Evolutionary conservation across 1,140 invertebrate genomes (phyloP), one percentile per base, ranked within the genome.

Genomic region (Ceratina australensis): DNA sequence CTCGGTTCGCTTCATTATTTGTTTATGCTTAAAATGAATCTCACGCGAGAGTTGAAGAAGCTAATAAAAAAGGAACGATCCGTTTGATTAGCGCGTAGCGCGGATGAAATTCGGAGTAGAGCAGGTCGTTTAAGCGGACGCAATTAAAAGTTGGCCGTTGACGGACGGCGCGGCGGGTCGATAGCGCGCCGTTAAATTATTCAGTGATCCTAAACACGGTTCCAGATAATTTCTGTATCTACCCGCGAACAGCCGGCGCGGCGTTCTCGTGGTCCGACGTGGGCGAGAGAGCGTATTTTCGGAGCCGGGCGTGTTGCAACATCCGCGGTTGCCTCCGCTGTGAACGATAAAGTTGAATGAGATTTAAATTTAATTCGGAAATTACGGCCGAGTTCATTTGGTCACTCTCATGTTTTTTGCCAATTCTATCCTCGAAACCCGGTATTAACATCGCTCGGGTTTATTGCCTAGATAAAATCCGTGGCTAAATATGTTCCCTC

Each of bases 311-410:
- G 33, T 54, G 56, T 71, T 71, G 65, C 74, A 77, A 71, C 74
- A 71, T 61, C 66, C 66, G 65, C 64, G 57, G 22, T 52, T 1
- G 47, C 47, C 66, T 42, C 26, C 42, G 3, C 18, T 18, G 26
- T 50, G 54, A 49, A 61, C 74, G 74, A 71, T 71, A 77, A 77
- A 77, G 47, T 77, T 77, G 74, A 77, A 77, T 77, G 66, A 50
- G 56, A 77, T 71, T 71, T 60, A 71, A 72, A 78, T 78, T 78
- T 72, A 72, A 64, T 72, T 56, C 60, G 0, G 49, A 78, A 78
- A 63, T 72, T 64, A 57, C 52, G 50, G 50, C n/a, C 42, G 22
- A 47, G 42, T 72, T 72, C 75, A 56, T 78, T 78, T 33, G 49
- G 33, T 16, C 18, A 64, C 57, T 47, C 15, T 33, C 10, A 15